Percentiles rank a stretch among this genome's conserved stretches.
These are phyloP conservation scores for Lindbergichthys nudifrons DNA, from an alignment of 2,797 vertebrate species.

Conservation along the genomic window DNA sequence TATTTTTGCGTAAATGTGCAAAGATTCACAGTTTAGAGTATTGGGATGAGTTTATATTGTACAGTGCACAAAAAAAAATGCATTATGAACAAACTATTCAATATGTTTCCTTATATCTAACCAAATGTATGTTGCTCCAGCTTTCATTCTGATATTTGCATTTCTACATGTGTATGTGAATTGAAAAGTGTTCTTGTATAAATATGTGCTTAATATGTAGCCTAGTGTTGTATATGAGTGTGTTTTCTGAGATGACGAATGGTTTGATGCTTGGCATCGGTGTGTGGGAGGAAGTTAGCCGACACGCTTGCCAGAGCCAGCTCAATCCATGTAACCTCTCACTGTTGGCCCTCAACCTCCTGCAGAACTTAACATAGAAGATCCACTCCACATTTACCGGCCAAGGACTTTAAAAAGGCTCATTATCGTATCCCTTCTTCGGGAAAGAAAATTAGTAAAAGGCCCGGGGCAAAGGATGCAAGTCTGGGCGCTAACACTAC, in stretches of 20 bases:
- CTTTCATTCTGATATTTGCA: slow-evolving; percentile 1
- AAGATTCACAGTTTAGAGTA: no score
- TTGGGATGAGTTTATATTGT: no score
- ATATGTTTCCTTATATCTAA: background rate
- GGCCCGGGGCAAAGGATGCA: slow-evolving; percentile 52
- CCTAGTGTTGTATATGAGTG: slow-evolving; percentile 20
- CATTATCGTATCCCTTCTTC: slow-evolving; percentile 49
- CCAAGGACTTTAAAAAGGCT: slow-evolving; percentile 49
- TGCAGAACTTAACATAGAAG: slow-evolving; percentile 29
- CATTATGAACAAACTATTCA: background rate
- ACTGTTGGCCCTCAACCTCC: slow-evolving; percentile 54
- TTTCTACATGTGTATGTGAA: background rate
- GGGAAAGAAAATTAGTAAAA: slow-evolving; percentile 53
- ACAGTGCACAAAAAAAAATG: background rate
- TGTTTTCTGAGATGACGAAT: slow-evolving; percentile 39
- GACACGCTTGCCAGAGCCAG: slow-evolving; percentile 50
- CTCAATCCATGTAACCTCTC: slow-evolving; percentile 66
- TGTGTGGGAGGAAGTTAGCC: slow-evolving; percentile 67
- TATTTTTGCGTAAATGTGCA: no score
- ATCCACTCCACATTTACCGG: slow-evolving; percentile 42
- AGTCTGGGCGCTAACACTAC: slow-evolving; percentile 59
- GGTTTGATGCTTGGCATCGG: slow-evolving; percentile 25
- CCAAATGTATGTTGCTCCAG: background rate
- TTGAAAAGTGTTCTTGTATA: slow-evolving; percentile 8
- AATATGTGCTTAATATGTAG: slow-evolving; percentile 11